Conservation (phyloP, 2,888 invertebrate species). For the Myopa tessellatipennis region DNA sequence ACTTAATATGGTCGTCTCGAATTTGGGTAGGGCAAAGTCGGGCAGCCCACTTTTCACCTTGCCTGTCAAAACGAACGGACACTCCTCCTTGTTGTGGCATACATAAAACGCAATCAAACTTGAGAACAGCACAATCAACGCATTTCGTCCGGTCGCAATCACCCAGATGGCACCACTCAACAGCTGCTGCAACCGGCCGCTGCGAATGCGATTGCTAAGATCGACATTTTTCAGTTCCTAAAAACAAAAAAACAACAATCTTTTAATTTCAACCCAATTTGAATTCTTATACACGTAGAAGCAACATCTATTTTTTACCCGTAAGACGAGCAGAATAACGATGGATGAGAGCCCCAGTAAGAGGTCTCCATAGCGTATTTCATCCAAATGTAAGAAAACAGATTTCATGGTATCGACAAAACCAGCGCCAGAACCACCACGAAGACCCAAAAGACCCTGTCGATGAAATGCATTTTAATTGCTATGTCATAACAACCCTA, state of each 20-base stretch:
- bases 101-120: slow-evolving; percentile 76
- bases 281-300: not conserved
- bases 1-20: slow-evolving; percentile 71
- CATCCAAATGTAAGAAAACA: slow-evolving; percentile 76
- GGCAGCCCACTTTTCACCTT: slow-evolving; percentile 78
- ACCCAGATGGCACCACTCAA: slow-evolving; percentile 78
- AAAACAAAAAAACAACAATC: not conserved
- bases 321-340: slow-evolving; percentile 76
- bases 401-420: slow-evolving; percentile 81
- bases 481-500: not conserved
- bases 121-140: slow-evolving; percentile 77
- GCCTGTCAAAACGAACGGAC: slow-evolving; percentile 82
- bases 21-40: slow-evolving; percentile 76
- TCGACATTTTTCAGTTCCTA: slow-evolving; percentile 59
- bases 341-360: slow-evolving; percentile 80
- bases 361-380: slow-evolving; percentile 78
- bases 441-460: slow-evolving; percentile 75
- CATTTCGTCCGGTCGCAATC: slow-evolving; percentile 84
- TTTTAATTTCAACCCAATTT: not conserved
- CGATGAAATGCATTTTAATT: not conserved
- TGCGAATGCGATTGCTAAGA: slow-evolving; percentile 47
- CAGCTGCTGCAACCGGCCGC: slow-evolving; percentile 59
- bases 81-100: slow-evolving; percentile 52
- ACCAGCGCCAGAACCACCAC: slow-evolving; percentile 76
- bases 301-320: slow-evolving; percentile 72